Base-by-base conservation (phyloP, 92 coral and sea anemone species). In the Epizoanthus stellaris region DNA sequence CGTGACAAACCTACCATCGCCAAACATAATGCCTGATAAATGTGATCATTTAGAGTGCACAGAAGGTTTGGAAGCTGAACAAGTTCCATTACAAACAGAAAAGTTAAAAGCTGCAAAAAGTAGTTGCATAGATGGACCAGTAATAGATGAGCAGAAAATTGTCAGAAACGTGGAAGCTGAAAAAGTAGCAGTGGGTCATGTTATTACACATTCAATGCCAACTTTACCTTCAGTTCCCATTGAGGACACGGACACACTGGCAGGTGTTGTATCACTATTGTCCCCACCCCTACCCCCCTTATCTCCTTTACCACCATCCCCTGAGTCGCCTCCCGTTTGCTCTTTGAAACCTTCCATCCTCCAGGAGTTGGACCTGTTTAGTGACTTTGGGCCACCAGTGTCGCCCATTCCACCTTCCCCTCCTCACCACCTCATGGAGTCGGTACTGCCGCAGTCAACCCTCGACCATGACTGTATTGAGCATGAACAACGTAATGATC, bases 341-440 rank as follows among this genome's bases (percentile, higher is more conserved):
- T 63, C 72, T 64, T 21, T 7, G 20, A 79, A 67, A 58, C 53
- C 72, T 16, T 79, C 83, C 16, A 13, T 62, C 53, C 38, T 79
- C 40, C 25, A 11, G 5, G 83, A 63, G 39, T 40, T 63, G 17
- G 73, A 79, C 34, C 40, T 79, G 59, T 39, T 79, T 63, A 54
- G 16, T 43, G 61, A 23, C 17, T 17, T 79, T n/a, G 83, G 83
- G 8, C 83, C 83, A 2, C 83, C 83, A 20, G 42, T 79, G 14
- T 79, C 83, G 17, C 83, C 83, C 53, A 67, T 79, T 21, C 83
- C 83, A 43, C 83, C 83, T n/a, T 79, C 83, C 56, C 83, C 83
- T 39, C 71, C 83, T 21, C 72, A 16, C 65, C 3, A 40, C 66
- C 5, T 60, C 53, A 15, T 76, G 57, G 70, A 77, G 45, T 54